Percentiles rank a stretch among this genome's conserved stretches.
phyloP scores from a whole-genome alignment of 1,140 invertebrate species.

The Lysiphlebus fabarum region DNA sequence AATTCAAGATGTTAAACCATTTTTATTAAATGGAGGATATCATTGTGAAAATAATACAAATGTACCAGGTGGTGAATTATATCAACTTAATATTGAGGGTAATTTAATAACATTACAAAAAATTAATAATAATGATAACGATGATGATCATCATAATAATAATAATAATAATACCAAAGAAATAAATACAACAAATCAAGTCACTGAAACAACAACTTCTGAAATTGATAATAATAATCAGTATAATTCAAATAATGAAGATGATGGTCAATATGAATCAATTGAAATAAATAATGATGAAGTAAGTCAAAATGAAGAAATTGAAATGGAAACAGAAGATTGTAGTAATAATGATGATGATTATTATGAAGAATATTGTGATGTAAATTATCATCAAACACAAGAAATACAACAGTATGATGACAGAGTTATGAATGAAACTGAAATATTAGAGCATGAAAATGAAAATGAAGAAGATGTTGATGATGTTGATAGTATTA shows the following conservation, averaged over 20 bases:
- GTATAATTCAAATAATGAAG: constrained; percentile 4
- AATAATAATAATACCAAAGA: not conserved
- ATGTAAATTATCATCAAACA: not conserved
- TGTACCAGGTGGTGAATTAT: constrained; percentile 28
- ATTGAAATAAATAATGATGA: constrained; percentile 14
- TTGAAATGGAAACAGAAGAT: not conserved
- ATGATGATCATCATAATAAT: not conserved
- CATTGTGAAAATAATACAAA: constrained; percentile 7
- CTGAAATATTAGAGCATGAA: constrained; percentile 22
- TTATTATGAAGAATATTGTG: too few relatives aligned
- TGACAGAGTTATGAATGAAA: not conserved
- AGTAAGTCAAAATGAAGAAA: not conserved
- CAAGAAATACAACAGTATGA: constrained; percentile 12
- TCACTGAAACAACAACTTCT: constrained; percentile 22
- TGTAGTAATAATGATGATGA: not conserved
- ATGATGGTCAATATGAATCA: constrained; percentile 2
- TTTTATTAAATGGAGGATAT: constrained; percentile 27
- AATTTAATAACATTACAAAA: constrained; percentile 39
- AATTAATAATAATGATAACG: constrained; percentile 24
- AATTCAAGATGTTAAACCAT: constrained; percentile 27
- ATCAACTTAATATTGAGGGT: constrained; percentile 41
- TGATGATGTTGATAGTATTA: constrained; percentile 16
- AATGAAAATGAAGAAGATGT: constrained; percentile 39
- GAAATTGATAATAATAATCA: not conserved
- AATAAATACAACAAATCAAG: constrained; percentile 20